A percentile compares a stretch with the other conserved stretches of the same genome.
These are phyloP conservation scores for Drosophila quasianomalipes DNA, from an alignment of 2,888 invertebrate genomes.

Conservation along the genomic window DNA sequence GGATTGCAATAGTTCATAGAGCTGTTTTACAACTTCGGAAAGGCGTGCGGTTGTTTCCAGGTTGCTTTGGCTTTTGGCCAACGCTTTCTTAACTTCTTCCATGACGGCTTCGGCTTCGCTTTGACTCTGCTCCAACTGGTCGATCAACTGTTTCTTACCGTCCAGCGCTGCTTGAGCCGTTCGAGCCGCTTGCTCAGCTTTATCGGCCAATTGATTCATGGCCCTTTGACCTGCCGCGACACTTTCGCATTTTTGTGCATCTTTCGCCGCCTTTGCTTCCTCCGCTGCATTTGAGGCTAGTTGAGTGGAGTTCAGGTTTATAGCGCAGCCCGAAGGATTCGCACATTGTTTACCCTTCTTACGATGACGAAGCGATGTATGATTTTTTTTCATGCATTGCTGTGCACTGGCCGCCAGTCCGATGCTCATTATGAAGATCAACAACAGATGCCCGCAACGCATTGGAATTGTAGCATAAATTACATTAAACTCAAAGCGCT, in stretches of 20 bases:
- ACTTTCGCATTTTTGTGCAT: slow-evolving; percentile 31
- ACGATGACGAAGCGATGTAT: background rate
- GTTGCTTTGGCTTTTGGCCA: slow-evolving; percentile 5
- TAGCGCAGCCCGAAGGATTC: slow-evolving; percentile 11
- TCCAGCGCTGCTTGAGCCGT: slow-evolving; percentile 37
- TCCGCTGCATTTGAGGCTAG: slow-evolving; percentile 34
- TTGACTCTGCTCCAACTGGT: slow-evolving; percentile 10
- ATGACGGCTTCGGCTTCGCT: slow-evolving; percentile 21
- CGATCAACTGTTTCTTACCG: slow-evolving; percentile 38
- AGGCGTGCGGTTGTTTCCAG: slow-evolving; percentile 5
- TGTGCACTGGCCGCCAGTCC: slow-evolving; percentile 23
- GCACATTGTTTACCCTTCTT: background rate
- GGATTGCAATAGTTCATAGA: slow-evolving; percentile 6
- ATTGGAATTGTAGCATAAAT: slow-evolving; percentile 47
- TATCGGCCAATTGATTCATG: slow-evolving; percentile 36
- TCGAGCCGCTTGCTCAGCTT: slow-evolving; percentile 43
- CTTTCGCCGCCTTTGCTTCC: slow-evolving; percentile 41
- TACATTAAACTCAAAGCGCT: slow-evolving; percentile 41
- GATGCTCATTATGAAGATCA: slow-evolving; percentile 28
- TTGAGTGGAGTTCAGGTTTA: slow-evolving; percentile 30
- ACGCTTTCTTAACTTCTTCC: slow-evolving; percentile 27
- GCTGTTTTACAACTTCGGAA: background rate
- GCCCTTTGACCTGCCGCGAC: slow-evolving; percentile 19
- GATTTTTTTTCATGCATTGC: background rate
- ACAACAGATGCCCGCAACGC: slow-evolving; percentile 39